Base-by-base conservation (phyloP, 1,140 invertebrate species). In the Forficula auricularia region DNA sequence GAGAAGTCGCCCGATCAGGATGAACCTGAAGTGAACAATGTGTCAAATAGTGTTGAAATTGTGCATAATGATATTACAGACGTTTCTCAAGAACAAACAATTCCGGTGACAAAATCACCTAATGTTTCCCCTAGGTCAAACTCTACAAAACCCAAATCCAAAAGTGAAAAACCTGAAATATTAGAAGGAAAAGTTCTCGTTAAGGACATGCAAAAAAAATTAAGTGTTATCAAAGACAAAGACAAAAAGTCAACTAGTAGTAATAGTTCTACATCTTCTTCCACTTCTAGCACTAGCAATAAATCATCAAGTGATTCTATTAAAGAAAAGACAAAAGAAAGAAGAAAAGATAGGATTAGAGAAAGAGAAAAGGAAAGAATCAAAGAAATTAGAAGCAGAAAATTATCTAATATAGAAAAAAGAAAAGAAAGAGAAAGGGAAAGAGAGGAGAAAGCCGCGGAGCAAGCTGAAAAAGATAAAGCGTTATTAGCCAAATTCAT, bases 401-500 rank as follows among this genome's bases (percentile, higher is more conserved):
- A 62, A 40, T 54, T 54, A 48, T 48, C 35, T 18, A 19, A 44
- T 27, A 48, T 35, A 43, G 46, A 51, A 39, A 44, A 36, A 19
- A 22, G 19, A 15, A 31, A 40, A 48, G 38, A 14, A 47, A 49
- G 34, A 22, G 33, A 36, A 30, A 18, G 41, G 46, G 41, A 45
- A 30, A 30, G 22, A 36, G 42, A 40, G 33, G 47, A 32, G 38
- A 40, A 30, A 18, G 42, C 45, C 10, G 19, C 14, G 38, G 35
- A 51, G 36, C 69, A 73, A 49, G 63, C 65, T 1, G 73, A 79
- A 41, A 77, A 75, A 49, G 73, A 76, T 52, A 79, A 78, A 54
- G 74, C 76, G 19, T 70, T 67, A 13, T 55, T 74, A 20, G 69
- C 72, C 16, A 80, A 80, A 57, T 52, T 74, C 4, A 70, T 74